These are phyloP conservation scores for Zaprionus ghesquierei DNA, from an alignment of 1,140 invertebrate genomes.

Conservation along the genomic window DNA sequence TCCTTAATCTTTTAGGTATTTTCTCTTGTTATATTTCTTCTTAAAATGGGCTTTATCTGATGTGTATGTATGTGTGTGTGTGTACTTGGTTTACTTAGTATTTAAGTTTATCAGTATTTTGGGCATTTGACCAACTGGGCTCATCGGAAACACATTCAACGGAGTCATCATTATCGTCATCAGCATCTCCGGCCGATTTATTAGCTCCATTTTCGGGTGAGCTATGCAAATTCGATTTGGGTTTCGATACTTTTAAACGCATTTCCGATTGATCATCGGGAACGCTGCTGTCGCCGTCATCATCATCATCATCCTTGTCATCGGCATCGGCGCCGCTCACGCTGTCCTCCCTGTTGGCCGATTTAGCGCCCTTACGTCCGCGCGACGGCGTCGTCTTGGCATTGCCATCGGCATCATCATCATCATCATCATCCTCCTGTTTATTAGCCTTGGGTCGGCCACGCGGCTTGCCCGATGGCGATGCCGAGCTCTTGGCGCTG, in stretches of 20 bases:
- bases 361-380: conserved; percentile 18
- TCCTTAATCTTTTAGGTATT: neutral
- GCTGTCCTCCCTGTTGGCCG: neutral
- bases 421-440: conserved; percentile 23
- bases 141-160: conserved; percentile 47
- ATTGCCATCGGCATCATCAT: conserved; percentile 8
- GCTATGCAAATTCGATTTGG: no score
- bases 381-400: neutral
- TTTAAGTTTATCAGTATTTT: conserved; percentile 14
- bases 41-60: neutral
- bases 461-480: conserved; percentile 22
- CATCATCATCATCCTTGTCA: neutral
- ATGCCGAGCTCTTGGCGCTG: neutral
- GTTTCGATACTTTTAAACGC: neutral
- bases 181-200: conserved; percentile 25
- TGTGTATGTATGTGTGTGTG: conserved; percentile 12
- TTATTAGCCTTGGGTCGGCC: conserved; percentile 30
- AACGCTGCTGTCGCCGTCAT: neutral
- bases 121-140: conserved; percentile 2
- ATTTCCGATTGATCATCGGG: neutral
- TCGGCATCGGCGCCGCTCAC: neutral
- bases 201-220: neutral
- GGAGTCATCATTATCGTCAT: conserved; percentile 16
- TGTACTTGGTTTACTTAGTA: neutral
- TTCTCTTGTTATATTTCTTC: neutral